phyloP scores from a whole-genome alignment of 2,888 invertebrate species.

The Drosophila niveifrons region DNA sequence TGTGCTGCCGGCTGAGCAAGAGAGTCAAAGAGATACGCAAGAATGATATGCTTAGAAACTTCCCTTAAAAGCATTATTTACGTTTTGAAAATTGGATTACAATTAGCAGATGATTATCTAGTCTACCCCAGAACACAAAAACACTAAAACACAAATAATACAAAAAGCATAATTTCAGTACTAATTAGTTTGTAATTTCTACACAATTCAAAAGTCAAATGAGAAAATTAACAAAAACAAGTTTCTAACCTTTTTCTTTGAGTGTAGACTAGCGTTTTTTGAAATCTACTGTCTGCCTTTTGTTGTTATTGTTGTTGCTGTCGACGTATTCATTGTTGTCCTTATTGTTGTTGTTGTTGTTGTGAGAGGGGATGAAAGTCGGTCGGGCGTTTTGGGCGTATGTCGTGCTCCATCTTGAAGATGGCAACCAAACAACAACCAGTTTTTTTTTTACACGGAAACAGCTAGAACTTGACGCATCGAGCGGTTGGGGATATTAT shows the following conservation, averaged over 20 bases:
- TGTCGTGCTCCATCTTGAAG: conserved; percentile 68
- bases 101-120: conserved; percentile 22
- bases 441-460: conserved; percentile 50
- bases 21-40: conserved; percentile 8
- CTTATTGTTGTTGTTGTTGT: conserved; percentile 32
- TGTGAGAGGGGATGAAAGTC: conserved; percentile 72
- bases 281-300: conserved; percentile 39
- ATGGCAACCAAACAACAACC: conserved; percentile 70
- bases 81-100: conserved; percentile 42
- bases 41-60: conserved; percentile 2
- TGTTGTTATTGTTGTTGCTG: conserved; percentile 10
- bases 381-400: conserved; percentile 55
- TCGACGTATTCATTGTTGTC: conserved; percentile 14
- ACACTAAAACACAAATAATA: not conserved
- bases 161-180: not conserved
- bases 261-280: conserved; percentile 60
- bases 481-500: conserved; percentile 14
- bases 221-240: conserved; percentile 34
- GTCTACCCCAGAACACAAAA: not conserved
- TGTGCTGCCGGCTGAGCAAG: conserved; percentile 2
- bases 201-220: conserved; percentile 9
- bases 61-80: conserved; percentile 28
- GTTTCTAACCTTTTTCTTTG: conserved; percentile 50
- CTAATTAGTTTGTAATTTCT: not conserved
- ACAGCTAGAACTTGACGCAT: conserved; percentile 31